Evolutionary conservation across 2,888 invertebrate genomes (phyloP).

Genomic region (Eristalis tenax): DNA sequence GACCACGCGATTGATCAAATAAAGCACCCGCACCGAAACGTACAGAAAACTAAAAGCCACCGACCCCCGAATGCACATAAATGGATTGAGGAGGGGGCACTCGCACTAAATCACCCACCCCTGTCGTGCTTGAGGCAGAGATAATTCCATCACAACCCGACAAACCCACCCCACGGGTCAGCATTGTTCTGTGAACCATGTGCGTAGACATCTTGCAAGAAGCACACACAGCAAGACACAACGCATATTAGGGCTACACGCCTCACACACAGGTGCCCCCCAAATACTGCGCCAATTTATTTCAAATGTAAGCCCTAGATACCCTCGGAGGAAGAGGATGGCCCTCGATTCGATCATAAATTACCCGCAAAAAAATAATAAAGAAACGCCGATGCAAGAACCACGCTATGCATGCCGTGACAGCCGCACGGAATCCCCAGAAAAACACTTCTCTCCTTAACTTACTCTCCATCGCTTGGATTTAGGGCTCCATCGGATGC

Average conservation of each 20-base stretch:
- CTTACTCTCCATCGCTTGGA: not conserved
- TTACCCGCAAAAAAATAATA: conserved; percentile 56
- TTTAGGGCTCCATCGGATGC: not conserved
- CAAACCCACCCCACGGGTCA: not conserved
- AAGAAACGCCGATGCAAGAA: conserved; percentile 30
- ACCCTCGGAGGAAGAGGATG: not conserved
- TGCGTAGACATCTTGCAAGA: not conserved
- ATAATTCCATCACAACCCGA: not conserved
- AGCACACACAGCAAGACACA: not conserved
- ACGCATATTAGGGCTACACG: conserved; percentile 13
- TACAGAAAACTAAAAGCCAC: not conserved
- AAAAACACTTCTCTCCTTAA: not conserved
- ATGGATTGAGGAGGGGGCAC: not conserved
- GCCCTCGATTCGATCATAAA: conserved; percentile 47
- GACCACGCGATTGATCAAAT: not conserved
- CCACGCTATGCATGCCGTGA: not conserved
- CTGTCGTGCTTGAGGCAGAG: not conserved
- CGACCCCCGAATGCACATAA: not conserved
- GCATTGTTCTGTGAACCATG: not conserved
- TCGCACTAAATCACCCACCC: conserved; percentile 12
- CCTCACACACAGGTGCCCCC: not conserved
- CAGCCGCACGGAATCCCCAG: not conserved
- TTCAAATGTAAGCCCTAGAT: conserved; percentile 20
- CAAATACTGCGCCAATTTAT: conserved; percentile 42
- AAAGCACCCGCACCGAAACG: not conserved